phyloP scores from a whole-genome alignment of 2,113 vertebrate genomes.

The Hassar affinis region DNA sequence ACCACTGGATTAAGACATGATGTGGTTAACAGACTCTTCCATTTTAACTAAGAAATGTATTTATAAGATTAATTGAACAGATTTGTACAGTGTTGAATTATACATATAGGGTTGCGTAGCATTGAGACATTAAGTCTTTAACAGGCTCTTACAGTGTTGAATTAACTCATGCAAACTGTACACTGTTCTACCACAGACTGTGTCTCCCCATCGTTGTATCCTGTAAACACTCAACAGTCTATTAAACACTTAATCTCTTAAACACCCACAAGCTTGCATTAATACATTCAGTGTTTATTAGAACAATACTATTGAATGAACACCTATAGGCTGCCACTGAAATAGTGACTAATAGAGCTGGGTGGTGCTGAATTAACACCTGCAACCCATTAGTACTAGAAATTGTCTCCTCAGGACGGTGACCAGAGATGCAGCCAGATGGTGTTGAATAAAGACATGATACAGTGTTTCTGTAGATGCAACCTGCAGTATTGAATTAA shows the following conservation, averaged over 20 bases:
- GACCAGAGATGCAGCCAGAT: no score
- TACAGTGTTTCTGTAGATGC: not conserved
- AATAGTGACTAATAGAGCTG: not conserved
- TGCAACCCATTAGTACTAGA: no score
- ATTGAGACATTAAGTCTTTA: not conserved
- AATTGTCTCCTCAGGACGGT: no score
- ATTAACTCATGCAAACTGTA: not conserved
- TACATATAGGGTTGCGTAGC: not conserved
- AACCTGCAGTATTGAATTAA: not conserved
- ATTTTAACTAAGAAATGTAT: not conserved
- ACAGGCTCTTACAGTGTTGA: not conserved
- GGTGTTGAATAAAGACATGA: not conserved
- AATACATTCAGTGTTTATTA: no score
- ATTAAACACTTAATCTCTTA: no score
- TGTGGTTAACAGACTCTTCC: not conserved
- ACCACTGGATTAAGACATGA: not conserved
- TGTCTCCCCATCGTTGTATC: no score
- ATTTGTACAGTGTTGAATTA: not conserved
- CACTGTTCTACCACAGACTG: no score
- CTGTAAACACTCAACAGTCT: no score
- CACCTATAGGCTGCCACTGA: not conserved
- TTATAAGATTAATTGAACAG: not conserved
- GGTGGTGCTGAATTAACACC: not conserved
- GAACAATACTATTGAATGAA: not conserved
- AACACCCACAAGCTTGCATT: not conserved